These are phyloP conservation scores for Rhea pennata DNA, from an alignment of 2,113 vertebrate species.

Conservation along the genomic window DNA sequence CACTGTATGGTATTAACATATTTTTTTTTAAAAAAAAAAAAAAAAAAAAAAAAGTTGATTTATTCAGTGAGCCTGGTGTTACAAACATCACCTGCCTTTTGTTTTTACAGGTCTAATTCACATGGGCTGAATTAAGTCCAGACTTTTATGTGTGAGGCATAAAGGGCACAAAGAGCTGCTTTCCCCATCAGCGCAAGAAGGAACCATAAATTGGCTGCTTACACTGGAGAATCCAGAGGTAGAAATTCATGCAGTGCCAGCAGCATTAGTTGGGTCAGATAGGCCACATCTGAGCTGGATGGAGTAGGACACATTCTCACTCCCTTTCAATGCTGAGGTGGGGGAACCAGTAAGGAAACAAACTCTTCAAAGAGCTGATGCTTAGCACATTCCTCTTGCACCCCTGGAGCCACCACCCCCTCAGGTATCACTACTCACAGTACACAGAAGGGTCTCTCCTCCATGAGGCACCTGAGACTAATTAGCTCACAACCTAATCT, in stretches of 20 bases:
- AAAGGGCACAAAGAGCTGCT: constrained; percentile 50
- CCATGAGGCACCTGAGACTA: background rate
- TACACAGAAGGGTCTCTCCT: background rate
- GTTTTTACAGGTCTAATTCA: constrained; percentile 50
- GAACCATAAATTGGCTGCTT: constrained; percentile 52
- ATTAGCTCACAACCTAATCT: constrained; percentile 19
- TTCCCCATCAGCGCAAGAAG: constrained; percentile 15
- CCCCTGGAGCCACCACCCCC: background rate
- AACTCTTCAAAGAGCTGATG: background rate
- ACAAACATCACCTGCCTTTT: constrained; percentile 55
- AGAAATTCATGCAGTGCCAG: constrained; percentile 45
- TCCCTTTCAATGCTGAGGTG: background rate
- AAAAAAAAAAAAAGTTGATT: constrained; percentile 8
- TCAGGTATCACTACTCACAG: background rate
- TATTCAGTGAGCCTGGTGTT: background rate
- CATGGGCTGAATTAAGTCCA: constrained; percentile 50
- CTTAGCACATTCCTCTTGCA: background rate
- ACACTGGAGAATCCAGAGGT: constrained; percentile 31
- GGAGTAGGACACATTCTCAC: background rate
- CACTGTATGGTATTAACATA: constrained; percentile 59
- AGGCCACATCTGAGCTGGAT: background rate
- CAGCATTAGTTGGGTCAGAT: constrained; percentile 35
- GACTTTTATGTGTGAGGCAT: constrained; percentile 28
- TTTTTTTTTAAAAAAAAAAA: background rate
- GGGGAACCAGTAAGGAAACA: background rate